Conservation (phyloP, 1,140 invertebrate species). For the Brachionus sp. region DNA sequence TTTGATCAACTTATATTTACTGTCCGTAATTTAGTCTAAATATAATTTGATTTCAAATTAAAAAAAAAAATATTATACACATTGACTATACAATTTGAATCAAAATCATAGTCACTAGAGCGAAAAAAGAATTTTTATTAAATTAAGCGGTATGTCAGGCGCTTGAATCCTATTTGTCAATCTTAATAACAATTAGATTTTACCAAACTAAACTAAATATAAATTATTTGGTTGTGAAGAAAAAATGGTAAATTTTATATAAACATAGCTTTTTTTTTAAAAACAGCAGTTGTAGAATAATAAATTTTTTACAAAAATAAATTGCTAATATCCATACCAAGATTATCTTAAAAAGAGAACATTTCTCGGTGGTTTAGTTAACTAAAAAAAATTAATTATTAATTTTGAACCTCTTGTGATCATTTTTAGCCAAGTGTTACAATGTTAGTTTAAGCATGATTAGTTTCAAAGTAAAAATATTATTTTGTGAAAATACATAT, state of each 20-base stretch:
- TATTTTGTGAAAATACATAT: neutral
- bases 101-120: neutral
- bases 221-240: neutral
- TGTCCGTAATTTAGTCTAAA: constrained; percentile 4
- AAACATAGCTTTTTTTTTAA: too few relatives aligned
- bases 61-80: neutral
- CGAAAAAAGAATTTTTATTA: neutral
- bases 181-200: neutral
- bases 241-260: too few relatives aligned
- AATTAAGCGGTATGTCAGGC: neutral
- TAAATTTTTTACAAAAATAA: too few relatives aligned
- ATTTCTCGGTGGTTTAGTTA: too few relatives aligned
- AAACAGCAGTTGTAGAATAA: too few relatives aligned
- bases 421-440: neutral
- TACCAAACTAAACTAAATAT: neutral
- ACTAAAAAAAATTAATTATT: too few relatives aligned
- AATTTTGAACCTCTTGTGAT: neutral
- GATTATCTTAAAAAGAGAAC: too few relatives aligned
- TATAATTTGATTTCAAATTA: neutral
- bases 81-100: neutral
- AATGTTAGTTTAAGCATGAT: neutral
- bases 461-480: neutral
- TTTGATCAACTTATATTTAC: neutral
- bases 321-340: too few relatives aligned
- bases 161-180: neutral